phyloP scores from a whole-genome alignment of 2,113 vertebrate species.

The Albula glossodonta region DNA sequence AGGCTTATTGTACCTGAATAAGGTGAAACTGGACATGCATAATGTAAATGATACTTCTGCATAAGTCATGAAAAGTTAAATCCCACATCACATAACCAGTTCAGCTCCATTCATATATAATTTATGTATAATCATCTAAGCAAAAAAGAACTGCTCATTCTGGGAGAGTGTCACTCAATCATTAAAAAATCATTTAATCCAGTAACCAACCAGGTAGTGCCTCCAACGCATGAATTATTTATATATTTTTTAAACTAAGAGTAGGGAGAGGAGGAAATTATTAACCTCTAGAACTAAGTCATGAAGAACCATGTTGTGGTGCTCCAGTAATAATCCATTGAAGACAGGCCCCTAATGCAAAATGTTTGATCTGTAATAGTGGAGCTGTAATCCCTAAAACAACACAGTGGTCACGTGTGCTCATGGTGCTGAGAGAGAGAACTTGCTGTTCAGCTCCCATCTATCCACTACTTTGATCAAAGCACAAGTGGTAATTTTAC shows the following conservation, averaged over 20 bases:
- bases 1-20: neutral
- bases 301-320: neutral
- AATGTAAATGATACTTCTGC: neutral
- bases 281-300: neutral
- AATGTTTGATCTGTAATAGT: neutral
- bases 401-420: neutral
- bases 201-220: neutral
- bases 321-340: neutral
- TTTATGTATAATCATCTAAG: no score
- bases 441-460: neutral
- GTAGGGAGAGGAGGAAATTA: neutral
- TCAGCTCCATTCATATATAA: no score
- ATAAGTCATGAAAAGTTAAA: no score
- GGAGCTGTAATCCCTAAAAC: neutral
- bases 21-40: neutral
- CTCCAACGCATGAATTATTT: neutral
- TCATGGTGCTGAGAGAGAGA: neutral
- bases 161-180: no score
- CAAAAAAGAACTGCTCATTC: no score
- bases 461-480: neutral
- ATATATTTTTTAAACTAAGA: neutral
- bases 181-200: no score
- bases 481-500: neutral
- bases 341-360: neutral
- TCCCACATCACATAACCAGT: no score